Percentiles rank a stretch among this genome's conserved stretches.
These are phyloP conservation scores for Dolichotis patagonum DNA, from an alignment of 2,113 vertebrate genomes.

Conservation along the genomic window DNA sequence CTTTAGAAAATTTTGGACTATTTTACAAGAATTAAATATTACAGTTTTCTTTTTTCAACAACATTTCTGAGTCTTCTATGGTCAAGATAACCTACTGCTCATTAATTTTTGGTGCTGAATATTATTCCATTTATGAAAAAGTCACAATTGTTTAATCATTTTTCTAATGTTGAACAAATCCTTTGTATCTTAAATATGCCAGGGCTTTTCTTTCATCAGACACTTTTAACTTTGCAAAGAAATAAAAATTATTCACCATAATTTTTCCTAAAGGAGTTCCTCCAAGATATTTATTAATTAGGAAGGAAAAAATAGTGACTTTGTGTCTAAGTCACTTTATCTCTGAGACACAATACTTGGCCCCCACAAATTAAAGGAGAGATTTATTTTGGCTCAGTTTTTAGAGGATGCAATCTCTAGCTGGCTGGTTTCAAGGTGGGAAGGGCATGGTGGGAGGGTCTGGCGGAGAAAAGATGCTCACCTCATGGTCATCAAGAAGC, in stretches of 20 bases:
- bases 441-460: background rate
- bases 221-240: background rate
- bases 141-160: background rate
- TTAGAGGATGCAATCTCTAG: background rate
- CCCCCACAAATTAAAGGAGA: background rate
- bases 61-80: background rate
- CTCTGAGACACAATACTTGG: background rate
- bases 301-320: background rate
- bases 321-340: background rate
- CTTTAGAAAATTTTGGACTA: background rate
- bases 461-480: background rate
- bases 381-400: background rate
- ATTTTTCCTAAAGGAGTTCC: background rate
- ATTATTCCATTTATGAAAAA: background rate
- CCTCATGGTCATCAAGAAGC: background rate
- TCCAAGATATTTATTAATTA: background rate
- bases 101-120: background rate
- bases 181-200: background rate
- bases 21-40: constrained; percentile 1
- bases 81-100: background rate
- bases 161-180: background rate
- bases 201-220: background rate
- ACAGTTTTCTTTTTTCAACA: background rate
- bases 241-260: background rate
- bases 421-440: background rate